Conservation (phyloP, 2,113 vertebrate species). For the Forbesichthys papilliferus region DNA sequence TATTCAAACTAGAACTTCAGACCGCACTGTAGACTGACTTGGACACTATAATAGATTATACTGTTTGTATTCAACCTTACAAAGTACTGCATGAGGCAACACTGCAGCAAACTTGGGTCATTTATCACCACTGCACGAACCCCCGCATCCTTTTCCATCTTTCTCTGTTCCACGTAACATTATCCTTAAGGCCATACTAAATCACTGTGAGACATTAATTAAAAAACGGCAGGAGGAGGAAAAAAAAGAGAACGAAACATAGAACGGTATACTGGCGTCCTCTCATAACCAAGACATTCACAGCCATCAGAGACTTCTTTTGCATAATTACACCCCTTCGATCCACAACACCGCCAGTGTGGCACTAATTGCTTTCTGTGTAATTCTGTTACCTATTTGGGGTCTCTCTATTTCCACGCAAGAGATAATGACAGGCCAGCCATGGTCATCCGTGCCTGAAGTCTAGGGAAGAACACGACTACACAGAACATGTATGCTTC, state of each 20-base stretch:
- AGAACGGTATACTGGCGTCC: slow-evolving; percentile 37
- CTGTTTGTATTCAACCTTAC: too few species aligned
- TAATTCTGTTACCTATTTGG: slow-evolving; percentile 70
- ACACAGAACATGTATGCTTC: slow-evolving; percentile 28
- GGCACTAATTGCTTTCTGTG: slow-evolving; percentile 70
- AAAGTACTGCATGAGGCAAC: too few species aligned
- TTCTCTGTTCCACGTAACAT: slow-evolving; percentile 38
- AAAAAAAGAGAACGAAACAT: slow-evolving; percentile 1
- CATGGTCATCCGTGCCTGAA: slow-evolving; percentile 55
- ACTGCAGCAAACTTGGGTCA: too few species aligned
- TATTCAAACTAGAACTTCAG: too few species aligned
- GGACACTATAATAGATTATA: too few species aligned
- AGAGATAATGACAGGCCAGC: slow-evolving; percentile 51
- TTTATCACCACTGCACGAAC: too few species aligned
- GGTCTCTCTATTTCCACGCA: slow-evolving; percentile 23
- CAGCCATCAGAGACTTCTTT: slow-evolving; percentile 61
- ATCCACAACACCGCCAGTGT: slow-evolving; percentile 66
- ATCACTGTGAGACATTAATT: slow-evolving; percentile 45
- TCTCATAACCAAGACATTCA: slow-evolving; percentile 46
- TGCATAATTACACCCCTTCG: slow-evolving; percentile 69
- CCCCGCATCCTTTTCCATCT: not conserved
- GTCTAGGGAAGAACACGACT: slow-evolving; percentile 31
- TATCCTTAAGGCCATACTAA: slow-evolving; percentile 32
- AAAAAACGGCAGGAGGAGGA: slow-evolving; percentile 22
- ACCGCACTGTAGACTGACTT: too few species aligned